These are phyloP conservation scores for Caenorhabditis angaria DNA, from an alignment of 2,888 invertebrate genomes.

Conservation along the genomic window DNA sequence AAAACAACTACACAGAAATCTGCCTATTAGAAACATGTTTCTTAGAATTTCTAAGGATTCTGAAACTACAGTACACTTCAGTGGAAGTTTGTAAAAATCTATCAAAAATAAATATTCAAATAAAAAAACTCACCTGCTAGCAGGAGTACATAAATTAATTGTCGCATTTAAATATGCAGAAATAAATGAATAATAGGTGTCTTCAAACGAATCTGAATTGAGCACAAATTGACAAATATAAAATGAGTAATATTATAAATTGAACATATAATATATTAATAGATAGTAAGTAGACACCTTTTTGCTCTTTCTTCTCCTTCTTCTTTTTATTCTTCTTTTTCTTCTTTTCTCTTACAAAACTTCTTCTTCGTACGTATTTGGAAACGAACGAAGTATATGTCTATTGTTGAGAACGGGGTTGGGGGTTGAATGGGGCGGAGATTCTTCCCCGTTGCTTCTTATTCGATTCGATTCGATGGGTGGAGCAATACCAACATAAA, in stretches of 20 bases:
- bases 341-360: too few species aligned
- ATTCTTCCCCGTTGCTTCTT: too few species aligned
- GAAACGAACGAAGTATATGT: neutral
- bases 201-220: slow-evolving; percentile 4
- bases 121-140: slow-evolving; percentile 37
- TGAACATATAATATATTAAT: slow-evolving; percentile 1
- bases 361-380: slow-evolving; percentile 1
- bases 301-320: neutral
- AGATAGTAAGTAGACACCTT: slow-evolving; percentile 1
- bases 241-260: neutral
- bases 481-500: neutral
- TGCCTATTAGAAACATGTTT: too few species aligned
- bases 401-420: neutral
- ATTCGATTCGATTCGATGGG: too few species aligned
- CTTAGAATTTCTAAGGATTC: too few species aligned
- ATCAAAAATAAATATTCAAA: slow-evolving; percentile 1
- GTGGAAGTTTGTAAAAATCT: too few species aligned
- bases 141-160: slow-evolving; percentile 38
- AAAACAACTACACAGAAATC: too few species aligned
- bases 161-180: slow-evolving; percentile 24
- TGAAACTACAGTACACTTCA: too few species aligned
- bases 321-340: neutral
- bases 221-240: neutral
- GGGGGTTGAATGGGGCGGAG: too few species aligned
- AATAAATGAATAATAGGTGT: slow-evolving; percentile 1